Conservation (phyloP, 1,140 invertebrate species). For the Grapholita molesta region DNA sequence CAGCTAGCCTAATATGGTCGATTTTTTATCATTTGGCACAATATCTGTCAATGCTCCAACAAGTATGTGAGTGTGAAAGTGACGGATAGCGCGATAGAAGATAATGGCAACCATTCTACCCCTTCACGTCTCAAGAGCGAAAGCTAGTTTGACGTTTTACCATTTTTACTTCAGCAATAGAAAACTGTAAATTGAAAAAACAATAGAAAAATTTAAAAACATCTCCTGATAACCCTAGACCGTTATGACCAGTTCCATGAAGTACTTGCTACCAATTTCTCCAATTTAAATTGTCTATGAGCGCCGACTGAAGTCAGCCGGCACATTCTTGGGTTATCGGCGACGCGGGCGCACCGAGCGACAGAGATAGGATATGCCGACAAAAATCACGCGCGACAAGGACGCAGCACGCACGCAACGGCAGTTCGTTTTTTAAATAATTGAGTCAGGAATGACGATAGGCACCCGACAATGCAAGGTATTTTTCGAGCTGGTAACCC, state of each 20-base stretch:
- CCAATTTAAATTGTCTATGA: conserved; percentile 78
- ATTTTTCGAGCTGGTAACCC: conserved; percentile 71
- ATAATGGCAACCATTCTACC: no score
- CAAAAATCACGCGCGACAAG: conserved; percentile 55
- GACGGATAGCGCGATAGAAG: no score
- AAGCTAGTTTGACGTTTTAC: no score
- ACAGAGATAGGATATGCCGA: conserved; percentile 47
- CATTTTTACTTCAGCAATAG: no score
- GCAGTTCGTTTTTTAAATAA: conserved; percentile 73
- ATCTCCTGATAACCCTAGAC: conserved; percentile 43
- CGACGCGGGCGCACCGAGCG: conserved; percentile 48
- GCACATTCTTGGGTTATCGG: conserved; percentile 72
- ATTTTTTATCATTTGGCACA: no score
- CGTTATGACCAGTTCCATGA: conserved; percentile 64
- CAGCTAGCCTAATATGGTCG: no score
- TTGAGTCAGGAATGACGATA: conserved; percentile 73
- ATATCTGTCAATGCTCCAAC: no score
- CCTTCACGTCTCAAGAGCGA: no score
- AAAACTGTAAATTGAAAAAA: neutral
- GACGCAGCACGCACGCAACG: conserved; percentile 48
- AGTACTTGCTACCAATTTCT: conserved; percentile 70
- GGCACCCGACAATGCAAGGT: conserved; percentile 64
- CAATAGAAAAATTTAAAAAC: no score
- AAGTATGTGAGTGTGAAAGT: no score
- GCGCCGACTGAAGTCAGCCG: conserved; percentile 74